Evolutionary conservation across 2,113 vertebrate genomes (phyloP).

Genomic region (Pygoscelis adeliae): DNA sequence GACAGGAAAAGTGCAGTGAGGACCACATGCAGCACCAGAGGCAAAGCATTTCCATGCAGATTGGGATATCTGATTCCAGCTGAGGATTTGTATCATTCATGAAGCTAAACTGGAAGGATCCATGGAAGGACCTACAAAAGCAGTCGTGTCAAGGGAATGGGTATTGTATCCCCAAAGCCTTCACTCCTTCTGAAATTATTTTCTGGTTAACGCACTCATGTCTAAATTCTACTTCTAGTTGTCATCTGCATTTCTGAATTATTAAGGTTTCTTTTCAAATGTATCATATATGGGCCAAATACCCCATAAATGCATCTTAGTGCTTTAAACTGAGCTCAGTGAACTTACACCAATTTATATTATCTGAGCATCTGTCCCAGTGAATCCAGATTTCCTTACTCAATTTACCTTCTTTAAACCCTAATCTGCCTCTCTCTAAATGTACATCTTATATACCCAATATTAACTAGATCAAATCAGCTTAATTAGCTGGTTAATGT

Average conservation of each 20-base stretch:
- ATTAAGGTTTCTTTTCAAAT: not conserved
- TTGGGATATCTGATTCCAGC: not conserved
- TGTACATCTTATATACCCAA: not conserved
- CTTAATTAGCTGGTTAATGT: constrained; percentile 7
- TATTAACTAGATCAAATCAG: constrained; percentile 2
- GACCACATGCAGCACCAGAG: not conserved
- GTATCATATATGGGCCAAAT: not conserved
- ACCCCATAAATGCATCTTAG: not conserved
- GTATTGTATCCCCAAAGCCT: not conserved
- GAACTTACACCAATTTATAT: not conserved
- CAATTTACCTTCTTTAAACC: not conserved
- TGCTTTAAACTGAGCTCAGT: not conserved
- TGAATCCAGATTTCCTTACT: not conserved
- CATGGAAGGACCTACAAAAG: not conserved
- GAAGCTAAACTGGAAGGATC: not conserved
- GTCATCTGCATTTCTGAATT: not conserved
- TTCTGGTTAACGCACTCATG: not conserved
- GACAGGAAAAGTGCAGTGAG: not conserved
- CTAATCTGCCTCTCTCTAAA: not conserved
- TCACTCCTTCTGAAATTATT: not conserved
- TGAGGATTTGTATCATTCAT: not conserved
- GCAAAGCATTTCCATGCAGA: not conserved
- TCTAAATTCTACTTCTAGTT: not conserved
- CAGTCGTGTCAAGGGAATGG: not conserved
- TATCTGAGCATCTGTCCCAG: not conserved